These are phyloP conservation scores for Misgurnus anguillicaudatus DNA, from an alignment of 2,113 vertebrate species.

Conservation along the genomic window DNA sequence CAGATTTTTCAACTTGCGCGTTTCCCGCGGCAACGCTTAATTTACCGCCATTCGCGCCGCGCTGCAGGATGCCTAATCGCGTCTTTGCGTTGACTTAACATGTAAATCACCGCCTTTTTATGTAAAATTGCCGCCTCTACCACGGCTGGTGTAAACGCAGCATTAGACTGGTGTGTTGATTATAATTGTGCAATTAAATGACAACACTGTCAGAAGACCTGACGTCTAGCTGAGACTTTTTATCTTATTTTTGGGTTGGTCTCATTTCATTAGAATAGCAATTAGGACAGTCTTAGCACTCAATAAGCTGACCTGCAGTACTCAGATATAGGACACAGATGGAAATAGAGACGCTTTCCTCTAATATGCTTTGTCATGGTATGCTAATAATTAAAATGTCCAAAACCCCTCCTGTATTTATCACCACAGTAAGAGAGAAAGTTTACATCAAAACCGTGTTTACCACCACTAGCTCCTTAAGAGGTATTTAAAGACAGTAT, in stretches of 20 bases:
- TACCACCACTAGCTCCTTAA: too few relatives aligned
- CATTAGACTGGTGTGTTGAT: too few relatives aligned
- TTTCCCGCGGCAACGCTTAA: too few relatives aligned
- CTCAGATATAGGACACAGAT: conserved; percentile 56
- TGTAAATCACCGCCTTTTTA: too few relatives aligned
- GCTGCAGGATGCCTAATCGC: too few relatives aligned
- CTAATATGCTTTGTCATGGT: conserved; percentile 52
- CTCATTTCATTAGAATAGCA: conserved; percentile 62
- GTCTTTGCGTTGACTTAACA: too few relatives aligned
- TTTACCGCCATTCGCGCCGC: too few relatives aligned
- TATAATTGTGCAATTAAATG: conserved; percentile 24
- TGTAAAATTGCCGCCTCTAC: too few relatives aligned
- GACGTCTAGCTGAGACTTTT: conserved; percentile 47
- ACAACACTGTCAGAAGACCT: conserved; percentile 37
- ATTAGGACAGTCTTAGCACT: conserved; percentile 58
- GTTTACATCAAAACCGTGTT: too few relatives aligned
- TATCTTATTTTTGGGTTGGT: conserved; percentile 56
- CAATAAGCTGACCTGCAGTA: conserved; percentile 55
- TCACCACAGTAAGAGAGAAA: too few relatives aligned
- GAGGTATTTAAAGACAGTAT: too few relatives aligned
- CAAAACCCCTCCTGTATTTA: not conserved
- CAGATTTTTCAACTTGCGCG: too few relatives aligned
- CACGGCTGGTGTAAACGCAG: not conserved
- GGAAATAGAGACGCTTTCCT: conserved; percentile 54
- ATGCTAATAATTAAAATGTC: conserved; percentile 38